Evolutionary conservation across 1,140 invertebrate genomes (phyloP), one percentile per base, ranked within the genome.

Genomic region (Aphelinus certus): DNA sequence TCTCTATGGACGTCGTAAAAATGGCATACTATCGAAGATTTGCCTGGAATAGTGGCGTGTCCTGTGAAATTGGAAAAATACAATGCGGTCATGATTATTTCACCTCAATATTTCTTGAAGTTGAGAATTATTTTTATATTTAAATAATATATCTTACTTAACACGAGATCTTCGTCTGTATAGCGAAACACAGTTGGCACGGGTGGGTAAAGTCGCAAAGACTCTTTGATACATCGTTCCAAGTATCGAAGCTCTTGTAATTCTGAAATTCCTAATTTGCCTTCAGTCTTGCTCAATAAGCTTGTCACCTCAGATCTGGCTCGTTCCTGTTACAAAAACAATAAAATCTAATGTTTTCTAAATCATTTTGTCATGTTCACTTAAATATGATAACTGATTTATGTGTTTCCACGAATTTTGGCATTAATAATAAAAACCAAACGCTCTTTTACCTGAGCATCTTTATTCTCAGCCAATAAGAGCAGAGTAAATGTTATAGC

Each of bases 1-100:
- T 94, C 89, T 81, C 91, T 88, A 75, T 95, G 93, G 68, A 94
- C 85, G 61, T 90, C 86, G 45, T 89, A 89, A 3, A 91, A 88
- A 67, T 89, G 83, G 1, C 92, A 67, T 1, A 87, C 64, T 0
- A 89, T 61, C 0, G 85, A 83, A 2, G 87, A 84, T 2, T 87
- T 87, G 10, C 82, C 83, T 5, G 88, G 88, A 26, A 92, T 62
- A 1, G 67, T 7, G 47, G 71, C 78, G 48, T 81, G 76, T 47
- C 78, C 82, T 85, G 65, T 9, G 81, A 80, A 62, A 7, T 26
- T 26, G 26, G 43, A 65, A 7, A 65, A 45, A 7, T 43, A 4
- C 1, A 43, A 60, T 42, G 58, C 7, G 2, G 26, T 57, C 55
- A 42, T 42, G n/a, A 42, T 2, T 3, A 3, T 57, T 57, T 2